Evolutionary conservation across 2,113 vertebrate genomes (phyloP), one percentile per base, ranked within the genome.

Genomic region (Neodontobutis hainanensis): DNA sequence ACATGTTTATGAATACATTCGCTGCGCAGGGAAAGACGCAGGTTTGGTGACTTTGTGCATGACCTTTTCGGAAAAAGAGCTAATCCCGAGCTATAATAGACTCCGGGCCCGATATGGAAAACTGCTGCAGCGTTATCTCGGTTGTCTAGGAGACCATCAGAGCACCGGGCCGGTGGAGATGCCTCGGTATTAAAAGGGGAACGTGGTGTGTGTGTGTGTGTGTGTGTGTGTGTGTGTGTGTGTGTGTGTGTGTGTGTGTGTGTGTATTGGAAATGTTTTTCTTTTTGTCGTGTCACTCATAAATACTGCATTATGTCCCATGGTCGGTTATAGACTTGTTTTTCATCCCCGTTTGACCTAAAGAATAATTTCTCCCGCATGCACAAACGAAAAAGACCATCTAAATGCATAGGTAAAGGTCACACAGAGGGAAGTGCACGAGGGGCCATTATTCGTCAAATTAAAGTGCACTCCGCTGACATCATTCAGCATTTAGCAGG

Each of bases 31-130:
- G 32, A 81, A 83, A 76, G 46, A 12, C 57, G 90, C 91, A 92
- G 94, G 93, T 94, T 95, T 92, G 93, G 93, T 97, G 97, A 96
- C 95, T 98, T 97, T 97, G 96, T 93, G 93, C 93, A 92, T 95
- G 96, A 98, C 96, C 96, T 97, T 96, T 96, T 93, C 91, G 91
- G 94, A 94, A 94, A 94, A 94, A 93, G 95, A 96, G 95, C 95
- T 97, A 97, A 98, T 98, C 96, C 95, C 90, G 92, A 92, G 90
- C 94, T 94, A 96, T 95, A 97, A 98, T 95, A 94, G 94, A 95
- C 94, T 95, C 94, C 90, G 83, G 89, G 92, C 93, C 93, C 95
- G 95, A 96, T 95, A 96, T 96, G 96, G 95, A 95, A 96, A 96
- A 95, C 95, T 95, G 94, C 95, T 93, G 95, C 94, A 90, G 92